phyloP scores from a whole-genome alignment of 2,797 vertebrate species.

The Otus scops region DNA sequence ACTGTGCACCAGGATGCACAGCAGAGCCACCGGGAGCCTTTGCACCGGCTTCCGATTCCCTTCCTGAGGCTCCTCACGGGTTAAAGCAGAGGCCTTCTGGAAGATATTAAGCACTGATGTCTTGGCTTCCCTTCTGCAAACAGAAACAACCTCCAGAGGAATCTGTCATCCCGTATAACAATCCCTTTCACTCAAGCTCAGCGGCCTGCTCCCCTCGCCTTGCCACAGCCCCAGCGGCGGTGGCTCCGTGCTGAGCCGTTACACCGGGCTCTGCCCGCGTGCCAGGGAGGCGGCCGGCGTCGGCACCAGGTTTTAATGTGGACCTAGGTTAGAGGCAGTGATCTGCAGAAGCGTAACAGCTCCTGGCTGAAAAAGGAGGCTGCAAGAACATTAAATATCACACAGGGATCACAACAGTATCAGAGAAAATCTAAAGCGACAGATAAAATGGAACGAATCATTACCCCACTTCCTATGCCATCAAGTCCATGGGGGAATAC shows the following conservation, averaged over 20 bases:
- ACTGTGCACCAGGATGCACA: background rate
- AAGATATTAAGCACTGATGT: constrained; percentile 24
- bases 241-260: background rate
- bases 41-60: fast-evolving
- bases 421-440: fast-evolving
- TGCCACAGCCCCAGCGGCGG: background rate
- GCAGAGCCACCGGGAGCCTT: background rate
- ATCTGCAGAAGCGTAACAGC: fast-evolving
- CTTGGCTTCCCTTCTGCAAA: constrained; percentile 49
- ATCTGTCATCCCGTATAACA: constrained; percentile 22
- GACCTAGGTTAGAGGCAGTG: background rate
- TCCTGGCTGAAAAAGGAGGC: background rate
- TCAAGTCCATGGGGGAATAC: fast-evolving
- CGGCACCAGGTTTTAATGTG: background rate
- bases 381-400: fast-evolving
- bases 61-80: background rate
- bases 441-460: background rate
- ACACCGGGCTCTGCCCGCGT: background rate
- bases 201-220: background rate
- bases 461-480: fast-evolving
- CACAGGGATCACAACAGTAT: fast-evolving
- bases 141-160: constrained; percentile 51
- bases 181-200: constrained; percentile 37
- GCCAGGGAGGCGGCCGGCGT: background rate
- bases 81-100: constrained; percentile 29